Percentiles rank a stretch among this genome's conserved stretches.
These are phyloP conservation scores for Tiliacea aurago DNA, from an alignment of 2,888 invertebrate species.

Conservation along the genomic window DNA sequence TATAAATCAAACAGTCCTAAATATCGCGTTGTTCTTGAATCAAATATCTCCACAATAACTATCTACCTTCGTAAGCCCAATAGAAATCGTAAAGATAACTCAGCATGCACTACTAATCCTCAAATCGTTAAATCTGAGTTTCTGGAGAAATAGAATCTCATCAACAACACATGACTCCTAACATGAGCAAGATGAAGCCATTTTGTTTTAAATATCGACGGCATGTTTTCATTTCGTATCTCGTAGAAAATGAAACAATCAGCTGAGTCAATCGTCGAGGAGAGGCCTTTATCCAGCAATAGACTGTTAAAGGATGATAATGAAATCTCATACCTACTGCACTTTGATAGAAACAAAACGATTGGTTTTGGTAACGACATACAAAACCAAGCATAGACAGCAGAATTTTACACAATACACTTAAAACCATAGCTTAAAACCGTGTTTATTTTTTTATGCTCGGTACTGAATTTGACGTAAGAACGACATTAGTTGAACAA, in stretches of 20 bases:
- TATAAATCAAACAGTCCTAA: background rate
- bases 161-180: background rate
- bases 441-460: no score
- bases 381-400: background rate
- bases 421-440: no score
- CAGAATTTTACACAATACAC: no score
- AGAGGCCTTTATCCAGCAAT: background rate
- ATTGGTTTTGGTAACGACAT: background rate
- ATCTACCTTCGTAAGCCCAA: background rate
- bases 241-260: conserved; percentile 20
- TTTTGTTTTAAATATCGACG: conserved; percentile 26
- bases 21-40: background rate
- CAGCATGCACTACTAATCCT: background rate
- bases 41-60: background rate
- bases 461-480: no score
- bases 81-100: background rate
- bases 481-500: no score
- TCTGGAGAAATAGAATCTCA: background rate
- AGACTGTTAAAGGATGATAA: background rate
- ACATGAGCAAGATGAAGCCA: background rate
- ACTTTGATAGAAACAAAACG: background rate
- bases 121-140: background rate
- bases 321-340: background rate
- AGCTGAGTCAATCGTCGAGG: background rate
- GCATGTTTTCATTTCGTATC: conserved; percentile 15